Evolutionary conservation across 64 coral and sea anemone species (phyloP), one percentile per base, ranked within the genome.

Genomic region (Dendronephthya gigantea): DNA sequence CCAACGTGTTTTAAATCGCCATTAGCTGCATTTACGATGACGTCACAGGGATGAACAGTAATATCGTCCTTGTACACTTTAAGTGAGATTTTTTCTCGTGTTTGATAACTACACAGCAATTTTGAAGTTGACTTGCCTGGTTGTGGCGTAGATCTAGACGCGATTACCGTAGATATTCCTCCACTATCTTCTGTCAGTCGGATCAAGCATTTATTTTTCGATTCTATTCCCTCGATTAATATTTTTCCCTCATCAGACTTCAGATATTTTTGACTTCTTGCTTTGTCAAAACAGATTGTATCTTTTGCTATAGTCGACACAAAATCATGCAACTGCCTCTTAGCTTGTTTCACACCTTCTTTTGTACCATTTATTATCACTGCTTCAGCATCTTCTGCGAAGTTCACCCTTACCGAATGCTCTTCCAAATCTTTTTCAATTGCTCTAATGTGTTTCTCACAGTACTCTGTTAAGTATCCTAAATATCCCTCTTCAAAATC

Each of bases 21-120:
- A 12, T 87, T 91, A 17, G 90, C 90, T 17, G 90, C 90, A 39
- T 87, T 91, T 14, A 91, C 90, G 75, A 91, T 87, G 4, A 91
- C 90, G 35, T 91, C 85, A 45, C 86, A 85, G 9, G 69, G 35
- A 40, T 86, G 90, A 15, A 65, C 37, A 40, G 85, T 87, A 10
- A 91, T 86, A 83, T 84, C 58, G 34, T 51, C 90, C 48, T 91
- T 66, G 36, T 83, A 87, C 0, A 91, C 90, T 30, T 38, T 41
- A 29, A 91, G 56, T 1, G 3, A 87, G 47, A 87, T 87, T 59
- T 36, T 33, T 4, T 75, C 56, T 68, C 68, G 39, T 6, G 85
- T 84, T 27, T 83, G 35, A 55, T 48, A 83, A 74, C 40, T 68
- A 38, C 58, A 36, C 13, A 83, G 68, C 40, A 82, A 35, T 58